phyloP scores from a whole-genome alignment of 2,888 invertebrate species.

The Cremastinae sp. region DNA sequence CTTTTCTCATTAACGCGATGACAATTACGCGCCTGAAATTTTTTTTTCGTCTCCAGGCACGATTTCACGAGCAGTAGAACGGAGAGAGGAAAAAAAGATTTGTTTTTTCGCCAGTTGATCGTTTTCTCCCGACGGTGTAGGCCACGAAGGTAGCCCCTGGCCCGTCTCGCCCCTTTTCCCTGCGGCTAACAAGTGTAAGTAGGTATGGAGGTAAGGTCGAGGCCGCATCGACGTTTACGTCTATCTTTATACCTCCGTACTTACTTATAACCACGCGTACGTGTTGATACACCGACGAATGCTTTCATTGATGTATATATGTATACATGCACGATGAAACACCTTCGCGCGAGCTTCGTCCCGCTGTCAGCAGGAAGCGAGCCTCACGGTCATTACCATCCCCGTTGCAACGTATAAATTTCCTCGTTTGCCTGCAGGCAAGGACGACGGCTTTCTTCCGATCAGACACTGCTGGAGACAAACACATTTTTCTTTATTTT shows the following conservation, averaged over 20 bases:
- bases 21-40: slow-evolving; percentile 12
- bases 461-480: slow-evolving; percentile 1
- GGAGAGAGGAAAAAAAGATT: slow-evolving; percentile 10
- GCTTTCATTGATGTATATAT: background rate
- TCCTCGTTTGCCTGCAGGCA: slow-evolving; percentile 56
- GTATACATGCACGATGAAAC: slow-evolving; percentile 13
- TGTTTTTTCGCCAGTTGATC: slow-evolving; percentile 22
- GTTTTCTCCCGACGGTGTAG: slow-evolving; percentile 54
- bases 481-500: slow-evolving; percentile 16
- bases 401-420: slow-evolving; percentile 57
- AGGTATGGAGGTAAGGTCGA: slow-evolving; percentile 76
- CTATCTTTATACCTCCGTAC: slow-evolving; percentile 32
- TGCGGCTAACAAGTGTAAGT: slow-evolving; percentile 68
- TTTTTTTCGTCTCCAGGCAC: background rate
- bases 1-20: background rate
- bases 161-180: too few species aligned
- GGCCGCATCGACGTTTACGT: slow-evolving; percentile 65
- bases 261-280: slow-evolving; percentile 17
- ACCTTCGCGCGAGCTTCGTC: slow-evolving; percentile 16
- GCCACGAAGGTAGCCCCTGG: slow-evolving; percentile 59
- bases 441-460: slow-evolving; percentile 58
- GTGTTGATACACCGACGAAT: slow-evolving; percentile 1
- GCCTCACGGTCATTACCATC: slow-evolving; percentile 59
- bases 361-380: slow-evolving; percentile 54
- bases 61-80: background rate